These are phyloP conservation scores for Porites cylindrica DNA, from an alignment of 92 coral and sea anemone species.

Conservation along the genomic window DNA sequence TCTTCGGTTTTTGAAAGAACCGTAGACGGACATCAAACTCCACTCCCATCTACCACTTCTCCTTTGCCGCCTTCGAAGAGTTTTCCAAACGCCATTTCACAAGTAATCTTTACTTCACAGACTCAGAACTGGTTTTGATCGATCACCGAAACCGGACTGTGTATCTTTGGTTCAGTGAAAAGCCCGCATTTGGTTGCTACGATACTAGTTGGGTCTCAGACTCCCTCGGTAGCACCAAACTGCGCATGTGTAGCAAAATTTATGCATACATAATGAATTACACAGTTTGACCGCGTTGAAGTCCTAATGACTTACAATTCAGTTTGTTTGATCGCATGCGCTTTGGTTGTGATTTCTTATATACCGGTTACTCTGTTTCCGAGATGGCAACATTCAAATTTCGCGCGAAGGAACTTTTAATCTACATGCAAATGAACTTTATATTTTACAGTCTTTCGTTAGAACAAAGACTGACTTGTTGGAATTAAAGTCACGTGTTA, in stretches of 20 bases:
- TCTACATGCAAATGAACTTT: too few relatives aligned
- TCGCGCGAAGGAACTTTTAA: too few relatives aligned
- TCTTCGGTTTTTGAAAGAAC: background rate
- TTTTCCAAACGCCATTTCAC: slow-evolving; percentile 15
- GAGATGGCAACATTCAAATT: too few relatives aligned
- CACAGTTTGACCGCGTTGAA: slow-evolving; percentile 23
- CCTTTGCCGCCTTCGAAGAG: slow-evolving; percentile 7
- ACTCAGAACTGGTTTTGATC: slow-evolving; percentile 6
- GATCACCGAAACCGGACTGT: background rate
- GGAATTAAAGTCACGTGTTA: too few relatives aligned
- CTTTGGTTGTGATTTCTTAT: too few relatives aligned
- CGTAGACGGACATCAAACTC: slow-evolving; percentile 24
- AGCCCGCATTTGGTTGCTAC: slow-evolving; percentile 22
- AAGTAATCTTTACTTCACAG: background rate
- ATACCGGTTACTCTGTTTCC: too few relatives aligned
- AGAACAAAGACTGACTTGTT: too few relatives aligned
- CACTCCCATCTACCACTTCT: slow-evolving; percentile 36
- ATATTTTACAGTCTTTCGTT: too few relatives aligned
- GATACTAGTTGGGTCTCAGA: background rate
- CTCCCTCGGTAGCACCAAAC: slow-evolving; percentile 13
- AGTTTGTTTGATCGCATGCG: too few relatives aligned
- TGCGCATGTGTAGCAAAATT: slow-evolving; percentile 16
- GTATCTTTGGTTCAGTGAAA: background rate
- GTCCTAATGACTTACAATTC: slow-evolving; percentile 8
- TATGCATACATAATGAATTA: slow-evolving; percentile 25